Base-by-base conservation (phyloP, 2,113 vertebrate species). In the Tupaia tana region DNA sequence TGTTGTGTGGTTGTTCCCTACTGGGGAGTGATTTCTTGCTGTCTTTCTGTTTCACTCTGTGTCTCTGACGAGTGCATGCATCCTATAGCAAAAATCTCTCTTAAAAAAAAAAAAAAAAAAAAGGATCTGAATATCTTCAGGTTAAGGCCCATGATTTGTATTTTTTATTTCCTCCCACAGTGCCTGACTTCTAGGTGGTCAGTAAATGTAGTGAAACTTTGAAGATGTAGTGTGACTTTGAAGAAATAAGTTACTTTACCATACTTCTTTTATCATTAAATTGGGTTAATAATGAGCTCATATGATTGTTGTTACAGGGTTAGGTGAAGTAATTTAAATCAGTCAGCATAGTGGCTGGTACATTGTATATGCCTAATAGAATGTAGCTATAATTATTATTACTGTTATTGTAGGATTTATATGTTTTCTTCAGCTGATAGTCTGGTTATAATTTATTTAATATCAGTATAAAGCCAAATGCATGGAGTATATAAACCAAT, bases 371-470 rank as follows among this genome's bases (percentile, higher is more conserved):
- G 54, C 19, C 18, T 90, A 69, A 69, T 70, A 81, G 16, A 81
- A 69, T 8, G 56, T 86, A 82, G 18, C 56, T 85, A 19, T 85
- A 80, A 34, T 85, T 75, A 80, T 75, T 77, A 58, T 20, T 80
- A 81, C 25, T 93, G 19, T 90, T 82, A 66, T 1, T 79, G 14
- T 43, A 43, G 4, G 56, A 19, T 71, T 86, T 87, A 78, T 77
- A 43, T 78, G 58, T 93, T 87, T 90, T 84, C 20, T 88, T 95
- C 34, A 92, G 9, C 52, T 86, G 19, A 52, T 89, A 80, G 14
- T 61, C 31, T 86, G 86, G 54, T 93, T 86, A 73, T 63, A 79
- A 89, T 93, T 91, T 93, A 73, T 67, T 93, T 85, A 89, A 31
- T 70, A 54, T 54, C 70, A 86, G 10, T 86, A 24, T 70, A 89